Evolutionary conservation across 23 tunicate genomes (phyloP).

Genomic region (Phallusia fumigata): DNA sequence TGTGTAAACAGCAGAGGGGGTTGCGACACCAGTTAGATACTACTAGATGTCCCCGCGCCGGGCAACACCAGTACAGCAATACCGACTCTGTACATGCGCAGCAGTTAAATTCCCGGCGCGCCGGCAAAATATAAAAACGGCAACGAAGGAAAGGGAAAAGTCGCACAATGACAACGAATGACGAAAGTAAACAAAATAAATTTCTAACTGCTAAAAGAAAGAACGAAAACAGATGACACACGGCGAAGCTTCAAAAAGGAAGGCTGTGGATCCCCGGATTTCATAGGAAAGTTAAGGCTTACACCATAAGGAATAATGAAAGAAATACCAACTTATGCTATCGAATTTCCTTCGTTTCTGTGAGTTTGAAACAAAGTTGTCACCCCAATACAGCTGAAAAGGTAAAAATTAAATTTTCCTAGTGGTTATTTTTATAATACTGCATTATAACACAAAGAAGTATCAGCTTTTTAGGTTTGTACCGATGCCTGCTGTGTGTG

Average conservation of each 20-base stretch:
- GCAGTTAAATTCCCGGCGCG: no score
- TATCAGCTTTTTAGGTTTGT: background rate
- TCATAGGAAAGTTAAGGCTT: no score
- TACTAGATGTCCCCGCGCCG: background rate
- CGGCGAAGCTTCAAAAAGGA: background rate
- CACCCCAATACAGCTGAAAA: background rate
- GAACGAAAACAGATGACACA: background rate
- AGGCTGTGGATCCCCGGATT: no score
- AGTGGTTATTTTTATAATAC: background rate
- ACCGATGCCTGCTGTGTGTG: background rate
- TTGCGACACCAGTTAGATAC: background rate
- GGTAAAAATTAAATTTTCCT: background rate
- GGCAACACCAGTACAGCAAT: no score
- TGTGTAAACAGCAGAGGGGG: background rate
- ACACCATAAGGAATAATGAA: background rate
- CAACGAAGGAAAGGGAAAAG: background rate
- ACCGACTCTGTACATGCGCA: no score
- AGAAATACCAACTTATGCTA: background rate
- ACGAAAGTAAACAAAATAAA: constrained; percentile 6
- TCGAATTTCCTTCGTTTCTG: background rate
- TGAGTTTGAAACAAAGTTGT: background rate
- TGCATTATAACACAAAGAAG: background rate
- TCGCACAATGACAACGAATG: background rate
- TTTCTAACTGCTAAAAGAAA: constrained; percentile 1
- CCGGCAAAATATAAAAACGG: background rate